These are phyloP conservation scores for Chrysogorgia sp. DNA, from an alignment of 92 coral and sea anemone species.

Conservation along the genomic window DNA sequence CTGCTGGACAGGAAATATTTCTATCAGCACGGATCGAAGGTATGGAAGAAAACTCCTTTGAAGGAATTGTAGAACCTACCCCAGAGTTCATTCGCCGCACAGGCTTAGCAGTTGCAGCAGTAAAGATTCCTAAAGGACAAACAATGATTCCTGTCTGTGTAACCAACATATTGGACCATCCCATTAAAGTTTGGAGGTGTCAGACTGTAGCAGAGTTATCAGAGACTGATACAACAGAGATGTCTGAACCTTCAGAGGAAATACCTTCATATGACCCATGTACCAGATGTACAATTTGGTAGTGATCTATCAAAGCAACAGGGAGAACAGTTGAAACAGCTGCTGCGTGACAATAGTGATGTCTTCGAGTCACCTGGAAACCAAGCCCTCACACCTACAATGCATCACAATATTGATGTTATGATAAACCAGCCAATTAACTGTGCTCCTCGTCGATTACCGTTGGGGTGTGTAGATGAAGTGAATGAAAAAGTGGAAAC, in stretches of 20 bases:
- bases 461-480: too few relatives aligned
- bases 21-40: conserved; percentile 31
- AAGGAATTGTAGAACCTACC: conserved; percentile 45
- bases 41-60: conserved; percentile 13
- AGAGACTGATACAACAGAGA: too few relatives aligned
- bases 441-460: too few relatives aligned
- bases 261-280: conserved; percentile 1
- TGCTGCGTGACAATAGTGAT: conserved; percentile 30
- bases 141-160: conserved; percentile 50
- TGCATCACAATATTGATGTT: too few relatives aligned
- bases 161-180: conserved; percentile 55
- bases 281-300: conserved; percentile 30
- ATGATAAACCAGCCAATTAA: too few relatives aligned
- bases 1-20: too few relatives aligned
- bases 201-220: conserved; percentile 46
- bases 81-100: conserved; percentile 46
- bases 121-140: conserved; percentile 48
- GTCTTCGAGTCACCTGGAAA: background rate
- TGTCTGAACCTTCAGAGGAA: too few relatives aligned
- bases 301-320: conserved; percentile 11
- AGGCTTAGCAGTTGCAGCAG: conserved; percentile 55
- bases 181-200: conserved; percentile 59
- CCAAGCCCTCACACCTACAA: too few relatives aligned
- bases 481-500: too few relatives aligned
- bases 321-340: conserved; percentile 4